A percentile compares a stretch with the other conserved stretches of the same genome.
phyloP scores from a whole-genome alignment of 2,797 vertebrate genomes.

The Pygocentrus nattereri region DNA sequence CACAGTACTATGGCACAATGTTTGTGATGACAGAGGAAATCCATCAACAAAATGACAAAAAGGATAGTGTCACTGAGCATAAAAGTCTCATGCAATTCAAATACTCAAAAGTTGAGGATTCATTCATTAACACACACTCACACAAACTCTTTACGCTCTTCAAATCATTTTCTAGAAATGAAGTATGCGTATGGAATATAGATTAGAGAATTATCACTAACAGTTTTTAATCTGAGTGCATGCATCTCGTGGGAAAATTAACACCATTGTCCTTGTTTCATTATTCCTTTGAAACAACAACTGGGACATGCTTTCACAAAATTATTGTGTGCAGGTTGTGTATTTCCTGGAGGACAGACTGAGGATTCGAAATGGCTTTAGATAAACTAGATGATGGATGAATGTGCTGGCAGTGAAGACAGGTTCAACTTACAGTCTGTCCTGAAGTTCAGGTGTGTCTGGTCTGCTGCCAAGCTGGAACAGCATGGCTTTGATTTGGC shows the following conservation, averaged over 20 bases:
- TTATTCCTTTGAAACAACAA: conserved; percentile 10
- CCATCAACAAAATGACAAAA: not conserved
- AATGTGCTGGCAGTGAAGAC: not conserved
- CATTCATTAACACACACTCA: not conserved
- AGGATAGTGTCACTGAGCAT: not conserved
- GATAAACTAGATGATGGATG: conserved; percentile 12
- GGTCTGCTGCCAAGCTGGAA: conserved; percentile 88
- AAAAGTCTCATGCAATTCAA: not conserved
- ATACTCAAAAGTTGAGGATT: not conserved
- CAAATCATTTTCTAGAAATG: not conserved
- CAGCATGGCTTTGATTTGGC: conserved; percentile 91
- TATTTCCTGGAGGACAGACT: not conserved
- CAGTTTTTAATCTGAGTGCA: not conserved
- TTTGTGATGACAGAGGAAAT: not conserved
- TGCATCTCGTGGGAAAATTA: conserved; percentile 6
- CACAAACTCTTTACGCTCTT: not conserved
- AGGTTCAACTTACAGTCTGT: conserved; percentile 85
- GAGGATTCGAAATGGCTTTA: conserved; percentile 1
- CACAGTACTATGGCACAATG: not conserved
- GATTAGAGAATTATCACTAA: not conserved
- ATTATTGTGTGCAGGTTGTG: not conserved
- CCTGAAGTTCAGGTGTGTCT: conserved; percentile 88
- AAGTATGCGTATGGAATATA: not conserved
- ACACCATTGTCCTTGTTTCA: conserved; percentile 1
- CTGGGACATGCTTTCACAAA: conserved; percentile 3